Conservation (phyloP, 2,113 vertebrate species). For the Synchiropus splendidus region DNA sequence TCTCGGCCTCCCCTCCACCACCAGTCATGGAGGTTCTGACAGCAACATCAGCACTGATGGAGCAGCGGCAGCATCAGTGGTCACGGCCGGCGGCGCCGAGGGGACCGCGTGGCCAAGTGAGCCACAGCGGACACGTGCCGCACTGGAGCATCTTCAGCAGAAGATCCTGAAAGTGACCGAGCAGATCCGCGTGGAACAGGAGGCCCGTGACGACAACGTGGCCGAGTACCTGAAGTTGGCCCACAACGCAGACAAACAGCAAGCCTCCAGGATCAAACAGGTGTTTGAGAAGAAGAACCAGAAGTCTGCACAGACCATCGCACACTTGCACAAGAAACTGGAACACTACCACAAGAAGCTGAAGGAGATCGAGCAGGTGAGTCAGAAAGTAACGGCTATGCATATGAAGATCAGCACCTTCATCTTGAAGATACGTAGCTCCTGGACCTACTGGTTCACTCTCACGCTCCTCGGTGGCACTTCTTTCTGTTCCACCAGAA, state of each 20-base stretch:
- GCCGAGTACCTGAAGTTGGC: conserved; percentile 96
- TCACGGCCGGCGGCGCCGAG: conserved; percentile 48
- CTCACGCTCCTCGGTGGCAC: too few relatives aligned
- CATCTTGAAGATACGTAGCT: neutral
- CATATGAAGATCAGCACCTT: too few relatives aligned
- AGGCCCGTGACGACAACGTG: conserved; percentile 94
- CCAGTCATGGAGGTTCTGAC: conserved; percentile 80
- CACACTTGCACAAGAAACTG: conserved; percentile 95
- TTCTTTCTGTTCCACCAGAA: conserved; percentile 60
- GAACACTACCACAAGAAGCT: conserved; percentile 95
- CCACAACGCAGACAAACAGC: conserved; percentile 95
- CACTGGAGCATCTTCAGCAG: conserved; percentile 95
- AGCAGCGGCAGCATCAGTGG: conserved; percentile 53
- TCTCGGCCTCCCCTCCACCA: conserved; percentile 68
- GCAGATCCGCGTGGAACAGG: conserved; percentile 97
- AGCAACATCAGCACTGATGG: conserved; percentile 81
- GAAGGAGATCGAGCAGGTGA: conserved; percentile 90
- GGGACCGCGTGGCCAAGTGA: conserved; percentile 70
- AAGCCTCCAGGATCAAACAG: conserved; percentile 93
- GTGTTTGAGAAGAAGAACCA: conserved; percentile 99
- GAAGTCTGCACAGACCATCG: conserved; percentile 94
- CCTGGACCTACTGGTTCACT: too few relatives aligned
- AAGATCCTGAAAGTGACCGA: conserved; percentile 98
- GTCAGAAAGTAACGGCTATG: too few relatives aligned
- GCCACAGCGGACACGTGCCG: conserved; percentile 82